Base-by-base conservation (phyloP, 2,113 vertebrate genomes). In the Caranx ignobilis region DNA sequence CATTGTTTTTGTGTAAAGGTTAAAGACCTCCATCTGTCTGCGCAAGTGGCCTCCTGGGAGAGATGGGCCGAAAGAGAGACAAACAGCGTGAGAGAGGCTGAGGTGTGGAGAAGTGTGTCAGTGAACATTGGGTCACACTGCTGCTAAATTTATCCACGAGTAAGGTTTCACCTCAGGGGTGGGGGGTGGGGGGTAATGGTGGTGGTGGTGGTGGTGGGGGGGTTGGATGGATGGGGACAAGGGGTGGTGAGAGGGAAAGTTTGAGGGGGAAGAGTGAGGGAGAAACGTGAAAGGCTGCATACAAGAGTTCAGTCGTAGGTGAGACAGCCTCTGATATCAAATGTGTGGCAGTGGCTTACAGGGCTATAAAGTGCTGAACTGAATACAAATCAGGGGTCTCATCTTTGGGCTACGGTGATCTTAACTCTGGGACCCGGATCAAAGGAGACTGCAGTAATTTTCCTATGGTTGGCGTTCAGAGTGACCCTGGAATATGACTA, bases 111-210 rank as follows among this genome's bases (percentile, higher is more conserved):
- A 93, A 91, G 88, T 93, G 93, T 93, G 93, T 93, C 92, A 88
- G 88, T 93, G 90, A 91, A 91, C 90, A 85, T 89, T 88, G 91
- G 93, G 93, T 94, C 93, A 92, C 94, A 92, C 89, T 71, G 89
- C 72, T 71, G 90, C 93, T 95, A 95, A 90, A 93, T 93, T 93
- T 95, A 94, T 90, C 91, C 45, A 71, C 86, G 93, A 93, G 91
- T 95, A 92, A 88, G 90, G 94, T 95, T 95, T 93, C 94, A 93
- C 73, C 92, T 87, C 83, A 39, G 82, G 73, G 88, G 73, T 64
- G 81, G 84, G 82, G 84, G 82, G 84, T n/a, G n/a, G n/a, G n/a
- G n/a, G n/a, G n/a, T n/a, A n/a, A n/a, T n/a, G n/a, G n/a, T n/a
- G n/a, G n/a, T n/a, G n/a, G n/a, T n/a, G n/a, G n/a, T n/a, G n/a